phyloP scores from a whole-genome alignment of 2,797 vertebrate genomes.

The Xerus rutilus region DNA sequence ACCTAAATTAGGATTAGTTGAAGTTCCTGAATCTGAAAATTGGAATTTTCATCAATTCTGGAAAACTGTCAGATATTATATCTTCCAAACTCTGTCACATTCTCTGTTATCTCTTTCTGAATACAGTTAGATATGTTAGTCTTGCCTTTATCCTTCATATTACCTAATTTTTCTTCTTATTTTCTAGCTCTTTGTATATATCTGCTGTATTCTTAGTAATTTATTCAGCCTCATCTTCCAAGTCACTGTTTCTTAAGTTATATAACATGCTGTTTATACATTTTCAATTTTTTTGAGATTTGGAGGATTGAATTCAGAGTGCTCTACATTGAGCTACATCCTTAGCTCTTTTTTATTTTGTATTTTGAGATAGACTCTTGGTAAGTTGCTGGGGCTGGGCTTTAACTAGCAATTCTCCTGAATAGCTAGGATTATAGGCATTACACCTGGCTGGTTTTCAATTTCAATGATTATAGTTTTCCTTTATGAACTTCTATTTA shows the following conservation, averaged over 20 bases:
- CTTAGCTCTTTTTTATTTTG: no score
- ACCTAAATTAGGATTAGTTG: neutral
- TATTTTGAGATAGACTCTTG: no score
- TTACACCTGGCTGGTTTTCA: neutral
- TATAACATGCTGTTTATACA: slow-evolving; percentile 3
- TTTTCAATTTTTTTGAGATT: neutral
- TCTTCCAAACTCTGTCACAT: slow-evolving; percentile 4
- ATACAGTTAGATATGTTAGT: neutral
- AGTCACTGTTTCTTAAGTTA: neutral
- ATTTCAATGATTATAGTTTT: slow-evolving; percentile 38
- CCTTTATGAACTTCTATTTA: slow-evolving; percentile 53
- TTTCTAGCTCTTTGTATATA: slow-evolving; percentile 1
- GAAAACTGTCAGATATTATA: slow-evolving; percentile 36
- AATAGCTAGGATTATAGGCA: no score
- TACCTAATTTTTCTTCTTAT: neutral
- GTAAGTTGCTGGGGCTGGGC: no score
- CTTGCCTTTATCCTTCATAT: neutral
- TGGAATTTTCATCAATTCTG: slow-evolving; percentile 49
- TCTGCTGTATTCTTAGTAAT: slow-evolving; percentile 37
- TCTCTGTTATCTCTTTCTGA: slow-evolving; percentile 17
- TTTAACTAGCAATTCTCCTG: no score
- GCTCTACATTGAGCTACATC: no score
- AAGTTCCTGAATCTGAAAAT: slow-evolving; percentile 15
- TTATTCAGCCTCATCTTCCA: slow-evolving; percentile 23
- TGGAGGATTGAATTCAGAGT: no score